A percentile compares a stretch with the other conserved stretches of the same genome.
phyloP scores from a whole-genome alignment of 2,113 vertebrate genomes.

The Tympanuchus pallidicinctus region DNA sequence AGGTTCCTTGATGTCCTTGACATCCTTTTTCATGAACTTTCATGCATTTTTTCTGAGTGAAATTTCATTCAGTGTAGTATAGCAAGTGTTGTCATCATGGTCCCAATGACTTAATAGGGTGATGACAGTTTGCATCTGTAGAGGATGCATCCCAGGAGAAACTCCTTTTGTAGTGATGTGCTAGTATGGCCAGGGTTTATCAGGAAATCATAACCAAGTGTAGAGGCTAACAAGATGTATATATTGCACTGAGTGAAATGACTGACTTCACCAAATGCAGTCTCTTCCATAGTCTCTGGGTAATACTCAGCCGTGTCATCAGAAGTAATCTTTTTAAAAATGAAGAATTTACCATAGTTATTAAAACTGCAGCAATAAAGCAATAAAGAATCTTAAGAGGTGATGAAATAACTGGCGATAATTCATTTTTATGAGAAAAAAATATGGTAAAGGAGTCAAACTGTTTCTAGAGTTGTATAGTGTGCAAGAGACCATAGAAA shows the following conservation, averaged over 20 bases:
- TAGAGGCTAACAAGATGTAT: not conserved
- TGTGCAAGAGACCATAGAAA: not conserved
- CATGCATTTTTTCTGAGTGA: not conserved
- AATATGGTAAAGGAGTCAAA: not conserved
- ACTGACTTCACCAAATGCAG: not conserved
- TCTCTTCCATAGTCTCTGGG: conserved; percentile 5
- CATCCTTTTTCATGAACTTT: not conserved
- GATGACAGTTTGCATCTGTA: conserved; percentile 19
- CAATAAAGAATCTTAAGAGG: not conserved
- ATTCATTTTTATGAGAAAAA: conserved; percentile 38
- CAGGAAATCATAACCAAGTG: not conserved
- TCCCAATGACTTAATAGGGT: not conserved
- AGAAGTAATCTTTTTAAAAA: conserved; percentile 25
- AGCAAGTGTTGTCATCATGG: not conserved
- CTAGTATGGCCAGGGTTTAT: not conserved
- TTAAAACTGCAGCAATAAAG: conserved; percentile 14
- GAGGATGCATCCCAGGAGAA: conserved; percentile 7
- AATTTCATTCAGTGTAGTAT: not conserved
- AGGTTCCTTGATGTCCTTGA: not conserved
- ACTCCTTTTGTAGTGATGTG: not conserved
- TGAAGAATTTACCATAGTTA: conserved; percentile 19
- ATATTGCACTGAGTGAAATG: not conserved
- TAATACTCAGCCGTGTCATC: not conserved
- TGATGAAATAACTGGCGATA: conserved; percentile 32
- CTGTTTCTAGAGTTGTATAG: not conserved